Base-by-base conservation (phyloP, 2,113 vertebrate species). In the Pampusana beccarii region DNA sequence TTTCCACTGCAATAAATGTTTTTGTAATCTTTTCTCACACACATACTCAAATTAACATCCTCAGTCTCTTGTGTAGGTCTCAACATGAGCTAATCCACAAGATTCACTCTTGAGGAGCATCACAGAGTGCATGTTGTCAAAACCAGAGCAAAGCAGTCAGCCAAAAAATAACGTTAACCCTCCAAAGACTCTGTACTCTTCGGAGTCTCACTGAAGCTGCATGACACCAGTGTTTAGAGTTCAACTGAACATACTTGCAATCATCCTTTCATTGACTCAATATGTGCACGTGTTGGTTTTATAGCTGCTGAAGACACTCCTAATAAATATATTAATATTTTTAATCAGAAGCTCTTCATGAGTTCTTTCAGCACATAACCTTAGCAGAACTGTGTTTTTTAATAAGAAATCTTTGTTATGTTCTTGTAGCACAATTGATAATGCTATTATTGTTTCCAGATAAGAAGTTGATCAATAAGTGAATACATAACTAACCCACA, bases 121-220 rank as follows among this genome's bases (percentile, higher is more conserved):
- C 21, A 29, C 1, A 44, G 46, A 31, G 2, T 28, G 3, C 0
- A 0, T 13, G 9, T 11, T 51, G 28, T 11, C 7, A n/a, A 74
- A 81, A 36, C 3, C 60, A 74, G n/a, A 42, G 10, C 18, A 44
- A 54, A 11, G 5, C 26, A 93, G n/a, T 17, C 26, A 90, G 40
- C 2, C 36, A n/a, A 29, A 53, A 87, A 73, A 74, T 33, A 51
- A 36, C 26, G 0, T 20, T 29, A 50, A 20, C 13, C 11, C 1
- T 3, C 40, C 9, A 26, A 33, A 3, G 44, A 23, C 5, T 3
- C 5, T 31, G 15, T 4, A 16, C 10, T 62, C 14, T 40, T 24
- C n/a, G 67, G 24, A 60, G 36, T 36, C 42, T 19, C 7, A 4
- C 28, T 50, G 74, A 50, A 75, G 9, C 20, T 75, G 25, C 31